Conservation (phyloP, 2,888 invertebrate genomes). For the Eupithecia vulgata region DNA sequence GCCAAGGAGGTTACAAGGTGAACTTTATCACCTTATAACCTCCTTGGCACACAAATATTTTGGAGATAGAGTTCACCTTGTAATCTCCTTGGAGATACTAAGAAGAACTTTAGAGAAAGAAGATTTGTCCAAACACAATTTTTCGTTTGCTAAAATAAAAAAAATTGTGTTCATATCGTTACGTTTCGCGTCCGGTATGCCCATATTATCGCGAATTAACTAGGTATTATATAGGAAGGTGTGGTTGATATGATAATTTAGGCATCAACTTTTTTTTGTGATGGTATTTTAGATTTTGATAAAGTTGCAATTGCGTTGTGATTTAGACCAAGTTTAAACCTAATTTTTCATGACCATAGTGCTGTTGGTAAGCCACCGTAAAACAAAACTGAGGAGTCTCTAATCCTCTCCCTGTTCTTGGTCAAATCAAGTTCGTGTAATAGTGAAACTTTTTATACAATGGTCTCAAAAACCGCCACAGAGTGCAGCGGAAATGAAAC, state of each 20-base stretch:
- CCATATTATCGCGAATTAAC: not conserved
- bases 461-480: constrained; percentile 70
- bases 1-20: not conserved
- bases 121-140: not conserved
- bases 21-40: too few relatives aligned
- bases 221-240: not conserved
- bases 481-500: constrained; percentile 78
- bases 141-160: not conserved
- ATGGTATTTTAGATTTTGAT: too few relatives aligned
- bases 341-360: not conserved
- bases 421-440: constrained; percentile 80
- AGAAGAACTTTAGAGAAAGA: too few relatives aligned
- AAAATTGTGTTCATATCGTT: not conserved
- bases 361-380: not conserved
- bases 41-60: too few relatives aligned
- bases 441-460: constrained; percentile 79
- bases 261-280: not conserved
- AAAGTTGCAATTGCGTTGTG: not conserved
- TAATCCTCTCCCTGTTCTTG: constrained; percentile 52
- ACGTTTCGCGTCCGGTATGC: not conserved
- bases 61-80: too few relatives aligned
- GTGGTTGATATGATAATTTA: not conserved
- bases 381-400: constrained; percentile 31
- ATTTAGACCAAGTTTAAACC: not conserved
- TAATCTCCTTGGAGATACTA: too few relatives aligned